Conservation (phyloP, 2,113 vertebrate genomes). For the human region GRCh38 chr2:166380001-166380500, state of each 20-base stretch:
- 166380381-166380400: background rate
- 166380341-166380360: background rate
- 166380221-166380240: background rate
- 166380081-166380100: background rate
- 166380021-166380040: background rate
- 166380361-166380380: background rate
- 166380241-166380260: background rate
- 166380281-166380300: background rate
- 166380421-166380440: background rate
- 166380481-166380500: background rate
- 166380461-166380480: background rate
- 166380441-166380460: background rate
- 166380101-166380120: background rate
- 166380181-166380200: background rate
- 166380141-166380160: background rate
- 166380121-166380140: background rate
- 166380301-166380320: background rate
- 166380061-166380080: background rate
- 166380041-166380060: background rate
- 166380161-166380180: background rate
- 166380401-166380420: background rate
- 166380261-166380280: background rate
- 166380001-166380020: background rate
- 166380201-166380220: background rate
- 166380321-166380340: background rate